A percentile compares a stretch with the other conserved stretches of the same genome.
These are phyloP conservation scores for Himalopsyche phryganea DNA, from an alignment of 1,140 invertebrate species.

Conservation along the genomic window DNA sequence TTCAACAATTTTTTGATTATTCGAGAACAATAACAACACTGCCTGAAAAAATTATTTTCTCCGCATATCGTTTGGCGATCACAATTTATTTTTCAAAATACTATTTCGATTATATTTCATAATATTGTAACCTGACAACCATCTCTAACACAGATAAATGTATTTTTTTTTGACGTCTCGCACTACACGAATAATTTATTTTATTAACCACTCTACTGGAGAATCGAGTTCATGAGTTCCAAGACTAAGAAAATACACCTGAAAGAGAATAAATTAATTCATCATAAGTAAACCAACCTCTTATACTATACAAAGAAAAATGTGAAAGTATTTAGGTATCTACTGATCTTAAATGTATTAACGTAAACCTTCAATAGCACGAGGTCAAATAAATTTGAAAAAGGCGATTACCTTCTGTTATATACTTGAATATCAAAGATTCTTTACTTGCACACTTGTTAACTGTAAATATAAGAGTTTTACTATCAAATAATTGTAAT, in stretches of 20 bases:
- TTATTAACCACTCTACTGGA: constrained; percentile 27
- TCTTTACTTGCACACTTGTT: too few species aligned
- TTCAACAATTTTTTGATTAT: constrained; percentile 34
- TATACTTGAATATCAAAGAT: too few species aligned
- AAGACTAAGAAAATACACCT: neutral
- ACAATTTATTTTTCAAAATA: constrained; percentile 18
- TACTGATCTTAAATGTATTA: too few species aligned
- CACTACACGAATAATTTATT: constrained; percentile 17
- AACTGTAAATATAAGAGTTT: too few species aligned
- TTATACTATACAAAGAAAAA: too few species aligned
- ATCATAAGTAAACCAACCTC: too few species aligned
- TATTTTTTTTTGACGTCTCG: constrained; percentile 19
- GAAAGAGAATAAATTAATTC: too few species aligned
- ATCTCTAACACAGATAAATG: constrained; percentile 34
- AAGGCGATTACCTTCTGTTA: too few species aligned
- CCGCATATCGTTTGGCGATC: constrained; percentile 8
- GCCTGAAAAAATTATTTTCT: constrained; percentile 25
- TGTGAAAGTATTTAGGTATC: too few species aligned
- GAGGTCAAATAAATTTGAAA: too few species aligned
- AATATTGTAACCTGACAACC: constrained; percentile 33
- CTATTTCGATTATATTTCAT: constrained; percentile 24
- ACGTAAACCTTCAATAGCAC: too few species aligned
- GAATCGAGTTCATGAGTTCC: constrained; percentile 31
- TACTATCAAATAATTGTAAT: too few species aligned
- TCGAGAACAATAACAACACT: constrained; percentile 34